Evolutionary conservation across 1,140 invertebrate genomes (phyloP).

Genomic region (Dendroctonus valens): DNA sequence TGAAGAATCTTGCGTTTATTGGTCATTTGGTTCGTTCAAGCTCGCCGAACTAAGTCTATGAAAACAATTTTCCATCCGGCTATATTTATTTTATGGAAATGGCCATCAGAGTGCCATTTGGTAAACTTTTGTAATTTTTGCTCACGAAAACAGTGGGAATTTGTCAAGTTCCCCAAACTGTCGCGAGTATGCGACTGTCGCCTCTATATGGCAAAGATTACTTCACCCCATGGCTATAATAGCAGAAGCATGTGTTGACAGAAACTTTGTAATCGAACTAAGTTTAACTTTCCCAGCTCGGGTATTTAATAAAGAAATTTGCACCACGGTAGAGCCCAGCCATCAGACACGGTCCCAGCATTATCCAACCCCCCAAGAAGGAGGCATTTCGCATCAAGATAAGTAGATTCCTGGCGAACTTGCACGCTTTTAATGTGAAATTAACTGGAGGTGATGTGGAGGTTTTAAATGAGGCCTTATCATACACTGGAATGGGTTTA

Average conservation of each 20-base stretch:
- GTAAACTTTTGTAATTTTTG: constrained; percentile 18
- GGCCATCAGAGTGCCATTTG: background rate
- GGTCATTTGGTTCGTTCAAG: no score
- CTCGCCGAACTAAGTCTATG: no score
- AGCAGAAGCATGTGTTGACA: constrained; percentile 26
- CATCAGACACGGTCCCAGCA: constrained; percentile 10
- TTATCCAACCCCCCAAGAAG: background rate
- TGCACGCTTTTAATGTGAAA: constrained; percentile 8
- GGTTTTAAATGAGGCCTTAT: background rate
- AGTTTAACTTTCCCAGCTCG: constrained; percentile 13
- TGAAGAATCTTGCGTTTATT: no score
- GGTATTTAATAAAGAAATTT: constrained; percentile 32
- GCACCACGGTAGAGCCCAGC: background rate
- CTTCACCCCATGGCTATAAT: constrained; percentile 21
- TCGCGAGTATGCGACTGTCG: background rate
- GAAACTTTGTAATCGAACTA: constrained; percentile 30
- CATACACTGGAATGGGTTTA: no score
- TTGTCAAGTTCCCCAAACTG: constrained; percentile 9
- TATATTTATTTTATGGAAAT: background rate
- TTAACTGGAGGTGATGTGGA: background rate
- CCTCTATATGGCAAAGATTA: constrained; percentile 9
- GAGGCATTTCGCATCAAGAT: constrained; percentile 15
- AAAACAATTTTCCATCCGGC: no score
- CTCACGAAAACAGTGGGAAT: background rate
- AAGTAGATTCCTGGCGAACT: constrained; percentile 23